Percentiles rank a stretch among this genome's conserved stretches.
phyloP scores from a whole-genome alignment of 1,140 invertebrate genomes.

The Temnothorax curvispinosus region DNA sequence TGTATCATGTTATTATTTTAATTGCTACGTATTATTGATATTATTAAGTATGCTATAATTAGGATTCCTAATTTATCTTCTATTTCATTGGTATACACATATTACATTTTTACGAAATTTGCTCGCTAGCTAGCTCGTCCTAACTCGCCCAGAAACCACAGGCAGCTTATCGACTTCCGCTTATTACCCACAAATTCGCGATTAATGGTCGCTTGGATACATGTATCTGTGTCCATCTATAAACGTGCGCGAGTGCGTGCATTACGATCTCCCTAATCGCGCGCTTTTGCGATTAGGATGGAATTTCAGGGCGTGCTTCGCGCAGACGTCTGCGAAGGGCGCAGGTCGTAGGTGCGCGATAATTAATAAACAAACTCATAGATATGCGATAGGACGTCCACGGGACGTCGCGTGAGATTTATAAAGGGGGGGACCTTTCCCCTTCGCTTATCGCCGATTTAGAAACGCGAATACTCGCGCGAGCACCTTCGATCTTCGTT shows the following conservation, averaged over 20 bases:
- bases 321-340: neutral
- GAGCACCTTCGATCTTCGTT: slow-evolving; percentile 38
- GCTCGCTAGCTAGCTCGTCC: neutral
- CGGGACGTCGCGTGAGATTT: slow-evolving; percentile 77
- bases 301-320: slow-evolving; percentile 53
- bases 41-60: neutral
- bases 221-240: slow-evolving; percentile 28
- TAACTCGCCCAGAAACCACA: slow-evolving; percentile 4
- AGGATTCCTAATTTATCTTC: neutral
- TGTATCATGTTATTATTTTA: neutral
- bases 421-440: slow-evolving; percentile 55
- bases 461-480: slow-evolving; percentile 73
- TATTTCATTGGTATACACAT: neutral
- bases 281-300: slow-evolving; percentile 64
- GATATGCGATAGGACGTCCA: slow-evolving; percentile 76
- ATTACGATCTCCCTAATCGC: slow-evolving; percentile 51
- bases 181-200: slow-evolving; percentile 31
- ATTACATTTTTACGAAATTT: neutral
- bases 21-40: neutral
- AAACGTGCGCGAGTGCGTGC: slow-evolving; percentile 48
- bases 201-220: slow-evolving; percentile 34
- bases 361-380: slow-evolving; percentile 81
- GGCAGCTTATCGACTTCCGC: slow-evolving; percentile 39
- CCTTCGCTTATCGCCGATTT: slow-evolving; percentile 79
- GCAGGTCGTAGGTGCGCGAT: slow-evolving; percentile 49